Evolutionary conservation across 2,797 vertebrate genomes (phyloP).

Genomic region (Ptychobarbus kaznakovi): DNA sequence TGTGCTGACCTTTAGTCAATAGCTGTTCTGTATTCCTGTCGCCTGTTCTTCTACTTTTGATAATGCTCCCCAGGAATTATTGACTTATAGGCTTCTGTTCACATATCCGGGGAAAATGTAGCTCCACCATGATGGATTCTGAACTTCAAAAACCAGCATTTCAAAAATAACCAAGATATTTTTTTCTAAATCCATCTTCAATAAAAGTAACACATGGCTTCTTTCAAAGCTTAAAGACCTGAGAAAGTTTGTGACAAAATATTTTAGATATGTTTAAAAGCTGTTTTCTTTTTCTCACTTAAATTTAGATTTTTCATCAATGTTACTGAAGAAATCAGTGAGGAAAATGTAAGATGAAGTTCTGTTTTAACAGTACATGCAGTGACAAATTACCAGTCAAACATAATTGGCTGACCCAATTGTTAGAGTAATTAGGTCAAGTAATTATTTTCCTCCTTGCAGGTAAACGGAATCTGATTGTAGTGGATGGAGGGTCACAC

Average conservation of each 20-base stretch:
- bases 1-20: slow-evolving; percentile 38
- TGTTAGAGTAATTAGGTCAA: slow-evolving; percentile 17
- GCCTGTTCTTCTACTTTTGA: slow-evolving; percentile 23
- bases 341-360: not conserved
- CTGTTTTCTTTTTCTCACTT: not conserved
- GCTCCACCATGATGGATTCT: slow-evolving; percentile 31
- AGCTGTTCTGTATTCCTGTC: slow-evolving; percentile 23
- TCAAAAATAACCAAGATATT: slow-evolving; percentile 26
- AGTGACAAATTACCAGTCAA: slow-evolving; percentile 12
- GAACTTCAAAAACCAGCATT: slow-evolving; percentile 1
- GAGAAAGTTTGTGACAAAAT: not conserved
- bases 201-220: slow-evolving; percentile 11
- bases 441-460: not conserved
- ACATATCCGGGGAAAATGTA: not conserved
- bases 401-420: slow-evolving; percentile 3
- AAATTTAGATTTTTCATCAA: not conserved
- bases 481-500: not conserved
- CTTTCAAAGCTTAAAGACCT: not conserved
- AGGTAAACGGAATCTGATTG: slow-evolving; percentile 1
- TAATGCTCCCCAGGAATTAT: slow-evolving; percentile 36
- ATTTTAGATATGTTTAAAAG: not conserved
- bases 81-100: slow-evolving; percentile 19
- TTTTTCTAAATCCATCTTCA: slow-evolving; percentile 3
- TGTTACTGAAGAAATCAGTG: not conserved
- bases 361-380: not conserved